These are phyloP conservation scores for Wasmannia auropunctata DNA, from an alignment of 1,140 invertebrate genomes.

Conservation along the genomic window DNA sequence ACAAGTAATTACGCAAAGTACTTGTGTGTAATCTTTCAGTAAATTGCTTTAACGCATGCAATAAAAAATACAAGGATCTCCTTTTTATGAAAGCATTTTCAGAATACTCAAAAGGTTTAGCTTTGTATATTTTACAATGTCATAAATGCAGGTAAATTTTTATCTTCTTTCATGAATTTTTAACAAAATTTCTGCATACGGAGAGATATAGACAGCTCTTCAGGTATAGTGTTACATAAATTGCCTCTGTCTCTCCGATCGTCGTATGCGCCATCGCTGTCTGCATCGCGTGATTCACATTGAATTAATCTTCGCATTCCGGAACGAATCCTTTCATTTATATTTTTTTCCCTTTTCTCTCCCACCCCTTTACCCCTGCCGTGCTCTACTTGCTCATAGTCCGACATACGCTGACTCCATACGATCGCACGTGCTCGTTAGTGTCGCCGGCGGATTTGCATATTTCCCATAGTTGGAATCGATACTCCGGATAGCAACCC, in stretches of 20 bases:
- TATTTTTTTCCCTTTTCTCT: neutral
- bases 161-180: neutral
- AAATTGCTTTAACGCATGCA: neutral
- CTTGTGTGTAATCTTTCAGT: neutral
- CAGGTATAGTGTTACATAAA: neutral
- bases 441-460: constrained; percentile 38
- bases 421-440: constrained; percentile 46
- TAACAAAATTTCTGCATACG: neutral
- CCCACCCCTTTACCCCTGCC: neutral
- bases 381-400: constrained; percentile 32
- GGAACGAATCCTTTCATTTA: neutral
- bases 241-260: constrained; percentile 10
- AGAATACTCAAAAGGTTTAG: neutral
- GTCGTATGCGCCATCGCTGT: neutral
- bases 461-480: constrained; percentile 51
- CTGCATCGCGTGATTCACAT: constrained; percentile 11
- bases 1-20: neutral
- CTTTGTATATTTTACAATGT: neutral
- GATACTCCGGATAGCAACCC: constrained; percentile 27
- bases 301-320: constrained; percentile 37
- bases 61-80: neutral
- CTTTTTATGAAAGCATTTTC: neutral
- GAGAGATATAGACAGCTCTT: neutral
- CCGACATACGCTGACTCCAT: constrained; percentile 28
- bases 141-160: neutral